Percentiles rank a stretch among this genome's conserved stretches.
phyloP scores from a whole-genome alignment of 2,888 invertebrate species.

The Spisula solida region DNA sequence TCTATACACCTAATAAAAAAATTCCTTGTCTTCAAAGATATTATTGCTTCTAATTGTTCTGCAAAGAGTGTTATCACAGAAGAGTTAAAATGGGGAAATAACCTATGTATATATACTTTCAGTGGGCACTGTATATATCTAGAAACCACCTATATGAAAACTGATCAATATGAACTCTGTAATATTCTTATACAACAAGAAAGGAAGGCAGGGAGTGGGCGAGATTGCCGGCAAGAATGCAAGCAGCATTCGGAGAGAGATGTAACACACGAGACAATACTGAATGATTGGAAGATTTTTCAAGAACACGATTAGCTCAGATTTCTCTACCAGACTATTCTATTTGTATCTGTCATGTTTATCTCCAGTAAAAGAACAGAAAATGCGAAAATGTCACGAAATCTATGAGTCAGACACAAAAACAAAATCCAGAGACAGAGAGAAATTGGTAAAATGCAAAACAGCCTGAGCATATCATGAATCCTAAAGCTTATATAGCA shows the following conservation, averaged over 20 bases:
- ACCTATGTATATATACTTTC: too few relatives aligned
- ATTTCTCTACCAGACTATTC: background rate
- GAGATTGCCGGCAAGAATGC: too few relatives aligned
- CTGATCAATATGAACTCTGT: background rate
- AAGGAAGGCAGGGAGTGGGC: background rate
- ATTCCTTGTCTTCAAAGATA: too few relatives aligned
- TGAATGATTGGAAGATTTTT: background rate
- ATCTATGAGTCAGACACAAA: background rate
- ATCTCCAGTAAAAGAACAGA: background rate
- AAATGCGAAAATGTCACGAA: background rate
- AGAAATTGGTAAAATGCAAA: background rate
- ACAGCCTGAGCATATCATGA: too few relatives aligned
- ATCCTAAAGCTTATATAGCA: too few relatives aligned
- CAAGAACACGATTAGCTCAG: background rate
- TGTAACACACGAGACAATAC: background rate
- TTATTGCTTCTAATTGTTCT: too few relatives aligned
- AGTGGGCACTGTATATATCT: too few relatives aligned
- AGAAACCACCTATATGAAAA: background rate
- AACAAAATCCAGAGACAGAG: background rate
- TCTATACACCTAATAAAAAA: too few relatives aligned
- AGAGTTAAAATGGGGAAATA: too few relatives aligned
- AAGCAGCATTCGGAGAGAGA: too few relatives aligned
- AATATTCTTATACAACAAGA: background rate
- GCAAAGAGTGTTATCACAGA: too few relatives aligned
- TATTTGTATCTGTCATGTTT: background rate